A percentile compares a stretch with the other conserved stretches of the same genome.
Conservation (phyloP, 1,140 invertebrate species). For the Leptopilina boulardi region DNA sequence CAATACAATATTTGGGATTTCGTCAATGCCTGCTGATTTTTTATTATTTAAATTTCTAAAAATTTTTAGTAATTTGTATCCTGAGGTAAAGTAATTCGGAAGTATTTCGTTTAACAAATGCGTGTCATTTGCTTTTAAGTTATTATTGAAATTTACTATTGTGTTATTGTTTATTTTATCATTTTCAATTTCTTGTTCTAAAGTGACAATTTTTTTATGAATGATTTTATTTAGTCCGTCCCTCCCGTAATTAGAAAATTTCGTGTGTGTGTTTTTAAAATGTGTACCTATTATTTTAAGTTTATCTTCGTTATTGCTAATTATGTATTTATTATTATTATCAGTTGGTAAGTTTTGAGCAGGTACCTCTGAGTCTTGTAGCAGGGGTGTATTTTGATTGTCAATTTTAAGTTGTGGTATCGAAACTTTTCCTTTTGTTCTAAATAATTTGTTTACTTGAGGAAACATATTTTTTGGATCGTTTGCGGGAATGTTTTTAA, state of each 20-base stretch:
- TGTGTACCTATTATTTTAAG: too few species aligned
- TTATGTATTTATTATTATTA: conserved; percentile 33
- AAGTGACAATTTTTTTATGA: conserved; percentile 12
- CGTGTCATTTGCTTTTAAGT: conserved; percentile 43
- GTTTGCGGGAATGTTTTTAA: conserved; percentile 43
- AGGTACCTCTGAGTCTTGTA: neutral
- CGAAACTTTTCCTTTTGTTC: conserved; percentile 29
- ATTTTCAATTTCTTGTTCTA: conserved; percentile 31
- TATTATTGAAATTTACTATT: neutral
- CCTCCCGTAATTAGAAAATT: neutral
- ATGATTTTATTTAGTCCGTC: conserved; percentile 37
- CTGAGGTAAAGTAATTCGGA: neutral
- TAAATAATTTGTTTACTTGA: conserved; percentile 44
- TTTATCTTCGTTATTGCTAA: neutral
- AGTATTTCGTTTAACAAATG: neutral
- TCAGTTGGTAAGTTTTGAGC: neutral
- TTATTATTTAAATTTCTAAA: conserved; percentile 45
- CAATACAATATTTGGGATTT: conserved; percentile 40
- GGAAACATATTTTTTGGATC: too few species aligned
- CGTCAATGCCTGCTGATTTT: conserved; percentile 43
- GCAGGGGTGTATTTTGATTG: neutral
- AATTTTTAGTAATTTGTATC: conserved; percentile 28
- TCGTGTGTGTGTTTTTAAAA: neutral
- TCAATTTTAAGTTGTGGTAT: conserved; percentile 28
- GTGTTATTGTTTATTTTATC: conserved; percentile 16